Percentiles rank a stretch among this genome's conserved stretches.
phyloP scores from a whole-genome alignment of 2,797 vertebrate genomes.

The Aplochiton taeniatus region DNA sequence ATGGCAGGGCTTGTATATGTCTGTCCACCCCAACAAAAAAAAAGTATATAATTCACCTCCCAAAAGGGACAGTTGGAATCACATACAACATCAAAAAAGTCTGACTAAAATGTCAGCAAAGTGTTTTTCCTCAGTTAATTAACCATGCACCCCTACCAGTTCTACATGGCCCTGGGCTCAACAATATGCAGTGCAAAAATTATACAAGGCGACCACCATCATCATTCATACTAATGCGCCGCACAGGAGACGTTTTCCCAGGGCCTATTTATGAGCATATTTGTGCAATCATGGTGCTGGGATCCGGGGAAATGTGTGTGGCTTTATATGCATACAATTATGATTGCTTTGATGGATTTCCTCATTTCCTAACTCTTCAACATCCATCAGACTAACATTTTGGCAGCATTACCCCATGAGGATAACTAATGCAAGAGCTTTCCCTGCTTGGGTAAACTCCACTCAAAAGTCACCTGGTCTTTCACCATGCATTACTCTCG shows the following conservation, averaged over 20 bases:
- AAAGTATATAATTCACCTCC: conserved; percentile 44
- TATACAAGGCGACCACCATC: conserved; percentile 40
- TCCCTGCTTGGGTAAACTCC: neutral
- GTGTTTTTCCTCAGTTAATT: conserved; percentile 67
- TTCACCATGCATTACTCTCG: neutral
- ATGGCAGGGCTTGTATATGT: conserved; percentile 32
- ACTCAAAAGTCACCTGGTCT: conserved; percentile 4
- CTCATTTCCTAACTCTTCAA: neutral
- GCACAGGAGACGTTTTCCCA: conserved; percentile 44
- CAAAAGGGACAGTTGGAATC: conserved; percentile 51
- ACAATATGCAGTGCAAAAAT: conserved; percentile 49
- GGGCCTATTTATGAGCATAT: conserved; percentile 24
- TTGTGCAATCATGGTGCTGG: conserved; percentile 24
- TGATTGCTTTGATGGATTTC: conserved; percentile 5
- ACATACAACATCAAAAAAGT: conserved; percentile 45
- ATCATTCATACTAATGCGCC: conserved; percentile 48
- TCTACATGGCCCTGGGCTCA: conserved; percentile 44
- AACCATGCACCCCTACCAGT: conserved; percentile 63
- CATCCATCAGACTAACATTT: conserved; percentile 6
- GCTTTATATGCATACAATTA: neutral
- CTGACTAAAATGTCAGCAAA: conserved; percentile 54
- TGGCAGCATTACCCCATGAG: neutral
- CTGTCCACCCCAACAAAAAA: conserved; percentile 35
- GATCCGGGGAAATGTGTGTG: conserved; percentile 21
- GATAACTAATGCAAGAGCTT: neutral